Evolutionary conservation across 2,888 invertebrate species (phyloP), one percentile per base, ranked within the genome.

Genomic region (Dryococelus australis): DNA sequence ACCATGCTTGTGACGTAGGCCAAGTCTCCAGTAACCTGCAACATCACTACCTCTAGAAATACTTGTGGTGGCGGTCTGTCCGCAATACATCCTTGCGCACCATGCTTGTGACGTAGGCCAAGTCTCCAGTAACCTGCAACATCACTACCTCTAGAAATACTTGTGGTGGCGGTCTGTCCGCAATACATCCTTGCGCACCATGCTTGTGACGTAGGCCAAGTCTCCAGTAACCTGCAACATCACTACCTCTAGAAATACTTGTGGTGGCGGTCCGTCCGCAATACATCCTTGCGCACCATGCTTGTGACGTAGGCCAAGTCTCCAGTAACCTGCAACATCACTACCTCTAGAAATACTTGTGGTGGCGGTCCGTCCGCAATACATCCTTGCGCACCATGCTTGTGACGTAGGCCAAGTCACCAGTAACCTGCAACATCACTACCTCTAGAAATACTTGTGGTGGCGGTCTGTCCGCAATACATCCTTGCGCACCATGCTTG

Each of bases 341-440:
- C 1, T 5, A 47, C 47, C 47, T 47, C 2, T 35, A 35, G 35
- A n/a, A n/a, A n/a, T n/a, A 99, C 88, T 95, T 96, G 93, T 98
- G 98, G 92, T 97, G 96, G 88, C 99, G 94, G 92, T 99, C 99
- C 0, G 99, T 99, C 89, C 99, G 94, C 24, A 99, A 92, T 0
- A 99, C 99, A 92, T 99, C 99, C 92, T 99, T 99, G 85, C 97
- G 95, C 13, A 99, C 99, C 97, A 99, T 98, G 90, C 98, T 96
- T 0, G 98, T 98, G 0, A 99, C 97, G 91, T 97, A 97, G 85
- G 96, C 96, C 87, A 98, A 93, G 92, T 98, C 97, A 12, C 97
- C 96, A 89, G 95, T 94, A 79, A 94, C 94, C 94, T 91, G 88
- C 90, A 92, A 89, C 83, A 47, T 1, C 10, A 47, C 1, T 5